Base-by-base conservation (phyloP, 1,140 invertebrate genomes). In the Temnothorax nylanderi region DNA sequence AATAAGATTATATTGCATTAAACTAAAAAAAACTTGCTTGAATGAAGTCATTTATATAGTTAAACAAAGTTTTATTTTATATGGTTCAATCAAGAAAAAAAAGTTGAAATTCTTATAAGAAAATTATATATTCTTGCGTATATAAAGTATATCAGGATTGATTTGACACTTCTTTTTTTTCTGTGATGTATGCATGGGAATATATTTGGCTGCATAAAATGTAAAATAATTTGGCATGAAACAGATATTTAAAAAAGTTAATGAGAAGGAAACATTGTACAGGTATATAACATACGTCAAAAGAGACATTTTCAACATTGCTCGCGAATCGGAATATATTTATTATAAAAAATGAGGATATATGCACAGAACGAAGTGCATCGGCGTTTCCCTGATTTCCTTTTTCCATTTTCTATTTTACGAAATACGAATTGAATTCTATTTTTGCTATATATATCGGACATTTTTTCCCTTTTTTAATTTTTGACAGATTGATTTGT, bases 401-500 rank as follows among this genome's bases (percentile, higher is more conserved):
- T 5, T 74, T 62, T 34, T 67, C 16, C 21, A 44, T 69, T 80
- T 58, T 60, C 41, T 26, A 62, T 75, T 84, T 49, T 44, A 34
- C 32, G 11, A 82, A 72, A 82, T 72, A 58, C 26, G 41, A 84
- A 74, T 58, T 74, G 41, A 75, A 75, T 84, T 75, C 18, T 49
- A 49, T 75, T 75, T 84, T 49, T 60, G n/a, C 44, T 44, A 11
- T 44, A 21, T 44, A 26, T 60, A 41, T 37, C n/a, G 71, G 16
- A 26, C 47, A 4, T 62, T 54, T 80, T 62, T 16, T 10, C 26
- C 34, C 26, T 49, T 56, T 26, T 64, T 8, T 10, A 5, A 18
- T 74, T 60, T 84, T 49, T n/a, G 32, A 18, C 37, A 84, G 18
- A 84, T 75, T 84, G 41, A 18, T 84, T 60, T 1, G 41, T 21